Evolutionary conservation across 1,140 invertebrate genomes (phyloP).

Genomic region (Dolichoris vasculosae): DNA sequence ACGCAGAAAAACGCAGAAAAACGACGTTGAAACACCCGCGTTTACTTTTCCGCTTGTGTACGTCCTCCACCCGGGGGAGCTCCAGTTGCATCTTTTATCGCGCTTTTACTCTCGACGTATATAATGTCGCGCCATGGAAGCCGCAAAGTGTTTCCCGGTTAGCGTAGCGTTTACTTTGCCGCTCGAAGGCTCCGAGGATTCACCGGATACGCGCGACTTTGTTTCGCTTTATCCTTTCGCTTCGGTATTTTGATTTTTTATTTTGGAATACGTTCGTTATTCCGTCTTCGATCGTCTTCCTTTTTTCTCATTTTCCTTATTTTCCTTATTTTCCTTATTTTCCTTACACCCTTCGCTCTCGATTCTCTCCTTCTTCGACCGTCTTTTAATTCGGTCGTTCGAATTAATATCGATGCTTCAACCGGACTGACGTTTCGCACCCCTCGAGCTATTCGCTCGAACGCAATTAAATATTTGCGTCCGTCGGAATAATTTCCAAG

Average conservation of each 20-base stretch:
- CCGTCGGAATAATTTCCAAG: too few relatives aligned
- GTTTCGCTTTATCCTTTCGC: not conserved
- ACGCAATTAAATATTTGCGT: too few relatives aligned
- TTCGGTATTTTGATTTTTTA: not conserved
- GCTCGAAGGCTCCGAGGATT: not conserved
- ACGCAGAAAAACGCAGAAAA: too few relatives aligned
- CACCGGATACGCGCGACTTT: not conserved
- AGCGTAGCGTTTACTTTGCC: conserved; percentile 21
- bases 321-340: too few relatives aligned
- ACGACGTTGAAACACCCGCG: conserved; percentile 42
- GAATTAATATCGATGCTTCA: too few relatives aligned
- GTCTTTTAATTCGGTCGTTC: too few relatives aligned
- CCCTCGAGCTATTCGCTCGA: too few relatives aligned
- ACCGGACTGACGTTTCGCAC: too few relatives aligned
- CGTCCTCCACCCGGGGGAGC: not conserved
- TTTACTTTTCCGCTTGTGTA: conserved; percentile 46
- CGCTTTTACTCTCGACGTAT: not conserved
- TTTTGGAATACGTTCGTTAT: not conserved
- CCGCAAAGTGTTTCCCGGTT: conserved; percentile 42
- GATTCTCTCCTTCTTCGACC: too few relatives aligned
- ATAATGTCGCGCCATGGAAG: not conserved
- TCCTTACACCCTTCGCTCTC: too few relatives aligned
- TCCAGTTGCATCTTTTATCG: conserved; percentile 2
- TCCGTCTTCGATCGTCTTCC: not conserved
- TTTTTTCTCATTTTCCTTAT: too few relatives aligned